phyloP scores from a whole-genome alignment of 2,113 vertebrate genomes.

The Suricata suricatta region DNA sequence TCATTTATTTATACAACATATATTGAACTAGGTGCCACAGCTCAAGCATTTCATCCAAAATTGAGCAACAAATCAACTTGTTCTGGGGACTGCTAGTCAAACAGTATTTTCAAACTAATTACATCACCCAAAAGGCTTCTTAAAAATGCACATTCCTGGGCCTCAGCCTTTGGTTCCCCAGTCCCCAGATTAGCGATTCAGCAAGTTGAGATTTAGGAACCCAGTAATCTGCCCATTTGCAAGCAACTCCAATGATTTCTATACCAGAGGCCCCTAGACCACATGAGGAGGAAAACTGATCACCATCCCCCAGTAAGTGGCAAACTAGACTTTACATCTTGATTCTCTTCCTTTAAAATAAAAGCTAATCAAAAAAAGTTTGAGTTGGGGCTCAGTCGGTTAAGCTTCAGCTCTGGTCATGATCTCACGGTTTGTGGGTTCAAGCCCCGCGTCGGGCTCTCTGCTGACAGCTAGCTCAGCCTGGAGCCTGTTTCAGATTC shows the following conservation, averaged over 20 bases:
- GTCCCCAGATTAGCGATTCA: not conserved
- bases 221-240: not conserved
- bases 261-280: not conserved
- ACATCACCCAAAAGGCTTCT: not conserved
- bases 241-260: not conserved
- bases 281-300: not conserved
- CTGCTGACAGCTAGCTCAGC: too few species aligned
- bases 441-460: too few species aligned
- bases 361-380: not conserved
- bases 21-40: not conserved
- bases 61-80: not conserved
- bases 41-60: not conserved
- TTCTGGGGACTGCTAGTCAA: not conserved
- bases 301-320: not conserved
- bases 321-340: not conserved
- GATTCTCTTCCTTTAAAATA: constrained; percentile 19
- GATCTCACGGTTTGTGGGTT: too few species aligned
- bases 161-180: not conserved
- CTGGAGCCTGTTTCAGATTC: too few species aligned
- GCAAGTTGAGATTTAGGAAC: not conserved
- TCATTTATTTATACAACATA: not conserved
- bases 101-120: not conserved
- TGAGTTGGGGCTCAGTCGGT: not conserved
- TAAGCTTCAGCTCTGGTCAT: too few species aligned
- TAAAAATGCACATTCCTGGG: not conserved